phyloP scores from a whole-genome alignment of 1,140 invertebrate species.

The Eufriesea mexicana region DNA sequence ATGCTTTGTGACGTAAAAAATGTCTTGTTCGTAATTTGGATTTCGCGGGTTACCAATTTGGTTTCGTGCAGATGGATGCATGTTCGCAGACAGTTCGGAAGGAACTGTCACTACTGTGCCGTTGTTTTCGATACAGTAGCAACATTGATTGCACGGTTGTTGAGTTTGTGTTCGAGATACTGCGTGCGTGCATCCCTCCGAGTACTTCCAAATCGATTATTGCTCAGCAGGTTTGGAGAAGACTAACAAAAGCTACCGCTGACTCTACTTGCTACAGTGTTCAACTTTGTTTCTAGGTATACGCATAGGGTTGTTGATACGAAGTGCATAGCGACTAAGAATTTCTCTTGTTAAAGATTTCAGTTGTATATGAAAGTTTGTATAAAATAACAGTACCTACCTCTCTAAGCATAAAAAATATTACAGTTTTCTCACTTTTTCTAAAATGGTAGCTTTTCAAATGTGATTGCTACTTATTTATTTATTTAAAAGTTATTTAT shows the following conservation, averaged over 20 bases:
- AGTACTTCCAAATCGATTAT: neutral
- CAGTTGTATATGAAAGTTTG: no score
- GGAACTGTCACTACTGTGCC: no score
- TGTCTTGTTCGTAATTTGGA: conserved; percentile 21
- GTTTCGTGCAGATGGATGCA: neutral
- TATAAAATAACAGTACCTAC: no score
- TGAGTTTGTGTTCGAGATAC: conserved; percentile 2
- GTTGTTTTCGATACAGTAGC: neutral
- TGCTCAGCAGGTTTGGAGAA: neutral
- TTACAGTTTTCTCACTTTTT: no score
- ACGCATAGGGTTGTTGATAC: neutral
- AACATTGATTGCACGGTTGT: conserved; percentile 43
- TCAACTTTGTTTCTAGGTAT: no score
- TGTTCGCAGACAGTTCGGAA: neutral
- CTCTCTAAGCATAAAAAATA: no score
- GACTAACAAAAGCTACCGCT: no score
- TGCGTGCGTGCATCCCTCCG: neutral
- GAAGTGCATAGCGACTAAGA: neutral
- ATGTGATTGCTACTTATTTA: no score
- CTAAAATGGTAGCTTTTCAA: no score
- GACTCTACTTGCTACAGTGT: neutral
- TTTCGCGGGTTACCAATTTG: neutral
- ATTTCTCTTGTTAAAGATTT: neutral
- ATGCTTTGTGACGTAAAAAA: conserved; percentile 31
- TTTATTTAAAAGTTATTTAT: no score